These are phyloP conservation scores for Paracentrotus lividus DNA, from an alignment of 53 echinoderm and acorn worm genomes.

Conservation along the genomic window DNA sequence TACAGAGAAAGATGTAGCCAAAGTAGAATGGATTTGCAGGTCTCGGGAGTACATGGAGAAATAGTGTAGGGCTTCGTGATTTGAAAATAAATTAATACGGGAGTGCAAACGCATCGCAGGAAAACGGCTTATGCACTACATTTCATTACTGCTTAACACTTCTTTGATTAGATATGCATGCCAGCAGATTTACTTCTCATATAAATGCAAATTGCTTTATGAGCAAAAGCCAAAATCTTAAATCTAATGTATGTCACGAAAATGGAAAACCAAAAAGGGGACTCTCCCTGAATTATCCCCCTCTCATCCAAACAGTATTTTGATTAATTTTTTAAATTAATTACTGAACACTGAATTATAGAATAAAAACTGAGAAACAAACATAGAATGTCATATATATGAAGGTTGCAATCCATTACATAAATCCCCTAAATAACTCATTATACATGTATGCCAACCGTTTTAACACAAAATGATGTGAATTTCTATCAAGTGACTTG, in stretches of 20 bases:
- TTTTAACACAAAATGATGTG: no score
- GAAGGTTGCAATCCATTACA: no score
- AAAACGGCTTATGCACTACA: neutral
- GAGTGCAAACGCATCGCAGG: neutral
- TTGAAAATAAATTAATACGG: neutral
- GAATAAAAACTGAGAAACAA: no score
- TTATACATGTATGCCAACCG: no score
- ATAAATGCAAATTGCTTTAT: constrained; percentile 31
- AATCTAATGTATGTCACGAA: constrained; percentile 5
- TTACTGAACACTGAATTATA: no score
- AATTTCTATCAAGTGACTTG: neutral
- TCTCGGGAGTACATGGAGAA: neutral
- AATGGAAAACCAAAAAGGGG: neutral
- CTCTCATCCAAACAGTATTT: neutral
- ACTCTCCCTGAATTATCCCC: neutral
- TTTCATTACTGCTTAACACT: neutral
- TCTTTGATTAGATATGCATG: neutral
- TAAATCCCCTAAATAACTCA: no score
- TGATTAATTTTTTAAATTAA: neutral
- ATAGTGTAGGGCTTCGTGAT: neutral
- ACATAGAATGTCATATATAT: no score
- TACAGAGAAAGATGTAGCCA: neutral
- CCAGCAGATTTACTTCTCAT: constrained; percentile 36
- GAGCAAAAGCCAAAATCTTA: neutral
- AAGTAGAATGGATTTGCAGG: neutral